Base-by-base conservation (phyloP, 2,888 invertebrate genomes). In the Diarsia dahlii region DNA sequence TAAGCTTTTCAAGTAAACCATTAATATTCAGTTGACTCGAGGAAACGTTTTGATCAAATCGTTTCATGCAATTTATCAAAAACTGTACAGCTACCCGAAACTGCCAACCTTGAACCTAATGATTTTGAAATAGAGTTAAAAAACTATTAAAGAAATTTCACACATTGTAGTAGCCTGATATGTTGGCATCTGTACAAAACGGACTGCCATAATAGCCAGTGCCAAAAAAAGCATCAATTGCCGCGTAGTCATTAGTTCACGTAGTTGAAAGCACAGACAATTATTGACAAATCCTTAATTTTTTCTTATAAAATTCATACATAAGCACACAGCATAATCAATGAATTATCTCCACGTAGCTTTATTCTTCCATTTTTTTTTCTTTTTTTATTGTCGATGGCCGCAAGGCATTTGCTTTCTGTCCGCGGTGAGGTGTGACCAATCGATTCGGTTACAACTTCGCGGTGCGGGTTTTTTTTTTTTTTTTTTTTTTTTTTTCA, bases 351-450 rank as follows among this genome's bases (percentile, higher is more conserved):
- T 84, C 67, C 80, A 74, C 75, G 71, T 68, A 63, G 66, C 71
- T 78, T 78, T 80, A 82, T 81, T 81, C 81, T 81, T 52, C 12
- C 58, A 77, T 76, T 69, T 66, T 82, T 65, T 45, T 65, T 23
- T 28, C 23, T 23, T 73, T 69, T 76, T 78, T 77, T 73, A 46
- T 45, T 46, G 50, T 74, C 66, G 72, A 77, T 82, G 80, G 75
- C 82, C 80, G 50, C 80, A 67, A 81, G 87, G 87, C 84, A 87
- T 89, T 89, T 89, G 81, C 88, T 87, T 87, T 89, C 84, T 72
- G 88, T 84, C 80, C 74, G 74, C 72, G 66, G 80, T 80, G 82
- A 82, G 79, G 88, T 85, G 88, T 87, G 83, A 64, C 88, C 70
- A 88, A 88, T 88, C 81, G 79, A 88, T 88, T 88, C 75, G 50